These are phyloP conservation scores for Aselliscus stoliczkanus DNA, from an alignment of 2,797 vertebrate species.

Conservation along the genomic window DNA sequence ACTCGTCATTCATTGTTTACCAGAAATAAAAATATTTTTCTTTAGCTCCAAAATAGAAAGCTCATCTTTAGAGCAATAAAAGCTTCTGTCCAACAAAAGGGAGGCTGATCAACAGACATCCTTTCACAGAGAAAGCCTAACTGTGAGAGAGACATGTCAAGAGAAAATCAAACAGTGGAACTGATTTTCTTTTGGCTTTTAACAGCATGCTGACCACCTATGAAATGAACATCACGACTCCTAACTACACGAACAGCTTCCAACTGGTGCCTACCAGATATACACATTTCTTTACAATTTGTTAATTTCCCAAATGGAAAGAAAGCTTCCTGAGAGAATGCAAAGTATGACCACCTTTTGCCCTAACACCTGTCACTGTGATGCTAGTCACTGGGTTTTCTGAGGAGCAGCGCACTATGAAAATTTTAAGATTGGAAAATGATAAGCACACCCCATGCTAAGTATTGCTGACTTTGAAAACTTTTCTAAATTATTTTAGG, in stretches of 20 bases:
- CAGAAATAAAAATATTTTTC: neutral
- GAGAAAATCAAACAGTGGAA: neutral
- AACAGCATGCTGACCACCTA: neutral
- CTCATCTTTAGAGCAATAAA: neutral
- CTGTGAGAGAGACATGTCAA: neutral
- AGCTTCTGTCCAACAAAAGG: neutral
- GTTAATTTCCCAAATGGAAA: neutral
- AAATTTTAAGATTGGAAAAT: constrained; percentile 20
- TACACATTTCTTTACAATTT: neutral
- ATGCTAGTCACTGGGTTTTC: neutral
- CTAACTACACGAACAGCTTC: neutral
- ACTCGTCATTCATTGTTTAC: neutral
- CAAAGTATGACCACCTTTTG: neutral
- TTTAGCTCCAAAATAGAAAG: neutral
- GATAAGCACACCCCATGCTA: neutral
- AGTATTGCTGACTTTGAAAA: neutral
- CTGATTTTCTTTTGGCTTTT: neutral
- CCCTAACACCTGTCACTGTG: neutral
- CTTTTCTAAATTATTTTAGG: neutral
- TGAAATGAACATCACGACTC: neutral
- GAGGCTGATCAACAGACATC: neutral
- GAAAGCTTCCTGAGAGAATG: neutral
- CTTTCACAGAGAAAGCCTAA: neutral
- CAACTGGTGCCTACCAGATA: neutral
- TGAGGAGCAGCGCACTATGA: neutral